Conservation (phyloP, 2,888 invertebrate genomes). For the Sepioteuthis lessoniana region DNA sequence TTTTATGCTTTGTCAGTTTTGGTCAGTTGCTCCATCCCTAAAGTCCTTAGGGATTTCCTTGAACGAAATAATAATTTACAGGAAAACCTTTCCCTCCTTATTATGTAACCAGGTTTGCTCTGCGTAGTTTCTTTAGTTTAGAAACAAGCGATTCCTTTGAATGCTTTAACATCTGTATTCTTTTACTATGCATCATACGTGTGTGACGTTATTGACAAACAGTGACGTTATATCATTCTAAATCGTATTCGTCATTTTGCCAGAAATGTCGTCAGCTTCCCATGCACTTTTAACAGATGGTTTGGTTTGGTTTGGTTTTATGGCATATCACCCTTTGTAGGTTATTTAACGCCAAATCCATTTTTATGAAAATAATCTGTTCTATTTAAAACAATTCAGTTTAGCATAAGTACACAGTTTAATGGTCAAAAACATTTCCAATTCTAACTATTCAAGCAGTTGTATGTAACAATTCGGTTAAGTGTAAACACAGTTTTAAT, state of each 20-base stretch:
- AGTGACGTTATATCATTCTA: neutral
- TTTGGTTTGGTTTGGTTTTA: no score
- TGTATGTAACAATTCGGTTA: no score
- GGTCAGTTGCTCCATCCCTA: neutral
- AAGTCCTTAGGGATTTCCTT: neutral
- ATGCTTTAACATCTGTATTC: neutral
- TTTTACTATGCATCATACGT: neutral
- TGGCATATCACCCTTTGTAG: no score
- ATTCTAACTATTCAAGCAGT: no score
- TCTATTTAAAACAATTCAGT: no score
- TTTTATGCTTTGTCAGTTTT: neutral
- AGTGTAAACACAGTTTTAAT: no score
- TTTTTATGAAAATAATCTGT: no score
- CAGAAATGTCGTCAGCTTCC: no score
- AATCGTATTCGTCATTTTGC: neutral
- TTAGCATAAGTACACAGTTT: no score
- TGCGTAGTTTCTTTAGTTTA: neutral
- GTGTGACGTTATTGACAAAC: neutral
- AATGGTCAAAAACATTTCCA: no score
- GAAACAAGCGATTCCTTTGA: constrained; percentile 4
- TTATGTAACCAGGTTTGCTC: neutral
- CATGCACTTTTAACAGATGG: no score
- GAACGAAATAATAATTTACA: neutral
- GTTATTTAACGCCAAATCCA: no score
- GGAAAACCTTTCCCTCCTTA: neutral